Evolutionary conservation across 1,140 invertebrate genomes (phyloP).

Genomic region (Achroia grisella): DNA sequence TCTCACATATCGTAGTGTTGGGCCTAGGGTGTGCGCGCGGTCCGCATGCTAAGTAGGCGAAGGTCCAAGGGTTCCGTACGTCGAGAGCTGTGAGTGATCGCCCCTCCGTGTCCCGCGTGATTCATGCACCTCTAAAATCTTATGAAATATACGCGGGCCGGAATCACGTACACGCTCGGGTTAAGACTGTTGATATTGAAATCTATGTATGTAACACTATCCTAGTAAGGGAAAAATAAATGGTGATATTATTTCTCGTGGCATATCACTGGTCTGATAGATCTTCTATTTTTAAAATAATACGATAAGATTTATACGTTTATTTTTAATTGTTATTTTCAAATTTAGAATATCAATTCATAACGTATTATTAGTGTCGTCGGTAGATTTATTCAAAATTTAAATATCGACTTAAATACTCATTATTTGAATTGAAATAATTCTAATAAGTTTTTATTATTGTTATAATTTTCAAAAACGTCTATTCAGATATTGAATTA

Average conservation of each 20-base stretch:
- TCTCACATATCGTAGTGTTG: constrained; percentile 70
- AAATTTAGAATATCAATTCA: too few relatives aligned
- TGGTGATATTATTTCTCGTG: constrained; percentile 18
- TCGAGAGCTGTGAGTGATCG: constrained; percentile 57
- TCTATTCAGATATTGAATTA: too few relatives aligned
- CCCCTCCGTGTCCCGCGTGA: constrained; percentile 64
- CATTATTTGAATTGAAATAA: too few relatives aligned
- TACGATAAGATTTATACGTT: too few relatives aligned
- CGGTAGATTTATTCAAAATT: too few relatives aligned
- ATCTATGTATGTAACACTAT: constrained; percentile 66
- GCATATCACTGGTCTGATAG: too few relatives aligned
- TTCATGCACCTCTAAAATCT: constrained; percentile 73
- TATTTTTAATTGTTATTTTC: too few relatives aligned
- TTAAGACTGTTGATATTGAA: constrained; percentile 72
- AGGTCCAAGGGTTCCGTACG: constrained; percentile 51
- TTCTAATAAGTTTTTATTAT: too few relatives aligned
- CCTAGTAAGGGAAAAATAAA: constrained; percentile 36
- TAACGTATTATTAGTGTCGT: too few relatives aligned
- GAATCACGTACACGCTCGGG: constrained; percentile 65
- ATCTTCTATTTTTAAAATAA: too few relatives aligned
- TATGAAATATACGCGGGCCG: constrained; percentile 68
- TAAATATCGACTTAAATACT: too few relatives aligned
- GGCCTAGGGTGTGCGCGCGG: constrained; percentile 61
- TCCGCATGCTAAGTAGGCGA: constrained; percentile 54
- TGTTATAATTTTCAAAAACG: too few relatives aligned